Evolutionary conservation across 2,113 vertebrate species (phyloP), one percentile per base, ranked within the genome.

Genomic region (Hippopotamus amphibius): DNA sequence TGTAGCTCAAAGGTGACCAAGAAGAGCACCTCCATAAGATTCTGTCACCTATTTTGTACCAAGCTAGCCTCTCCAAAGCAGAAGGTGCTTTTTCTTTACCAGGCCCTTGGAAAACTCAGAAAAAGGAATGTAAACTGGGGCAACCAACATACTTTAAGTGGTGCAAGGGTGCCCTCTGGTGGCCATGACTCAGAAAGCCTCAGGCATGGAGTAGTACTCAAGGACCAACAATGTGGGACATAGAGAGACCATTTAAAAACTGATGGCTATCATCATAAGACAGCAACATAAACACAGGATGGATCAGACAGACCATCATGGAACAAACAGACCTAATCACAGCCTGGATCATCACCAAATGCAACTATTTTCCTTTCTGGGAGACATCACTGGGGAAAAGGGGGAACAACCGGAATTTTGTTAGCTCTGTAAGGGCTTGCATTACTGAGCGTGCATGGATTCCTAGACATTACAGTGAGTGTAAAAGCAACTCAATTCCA

Each of bases 101-200:
- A 95, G 76, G 28, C 4, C 72, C 8, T 41, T n/a, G 68, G 46
- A 77, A 53, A 92, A 89, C 66, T 37, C 37, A 26, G 80, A 37
- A 88, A 79, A 46, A 37, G 14, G 26, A 76, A 33, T 1, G 16
- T 12, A 6, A 89, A 61, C 6, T 3, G 30, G 71, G 30, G 71
- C 8, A 93, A 71, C 2, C 69, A 33, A 7, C 3, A n/a, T 55
- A 24, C 33, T 77, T 46, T 28, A 55, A 63, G 76, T n/a, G 68
- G 48, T 59, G 7, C 37, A 14, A 65, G 48, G 65, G 71, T 33
- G 81, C 84, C 96, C 96, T 90, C 97, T 96, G 90, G 94, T 95
- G 97, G 93, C 59, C 33, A 57, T 1, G 7, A 37, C 55, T 90
- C 41, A 80, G 46, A 80, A 96, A 74, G 15, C 59, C n/a, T 86